These are phyloP conservation scores for Sphyrna mokarran DNA, from an alignment of 2,113 vertebrate species.

Conservation along the genomic window DNA sequence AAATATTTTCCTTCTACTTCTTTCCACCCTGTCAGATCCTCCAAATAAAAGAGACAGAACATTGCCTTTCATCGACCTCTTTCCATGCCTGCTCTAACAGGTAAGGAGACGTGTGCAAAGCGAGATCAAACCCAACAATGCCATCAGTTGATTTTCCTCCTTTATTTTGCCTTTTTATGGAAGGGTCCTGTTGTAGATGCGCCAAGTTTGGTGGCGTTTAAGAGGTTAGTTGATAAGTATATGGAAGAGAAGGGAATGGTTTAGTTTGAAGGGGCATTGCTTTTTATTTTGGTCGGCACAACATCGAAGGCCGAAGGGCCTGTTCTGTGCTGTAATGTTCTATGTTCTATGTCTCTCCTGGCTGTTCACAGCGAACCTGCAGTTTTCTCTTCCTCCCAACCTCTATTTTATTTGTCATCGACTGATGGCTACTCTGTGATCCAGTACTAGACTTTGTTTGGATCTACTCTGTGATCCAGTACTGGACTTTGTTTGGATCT, in stretches of 20 bases:
- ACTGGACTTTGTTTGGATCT: no score
- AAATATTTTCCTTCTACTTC: not conserved
- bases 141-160: not conserved
- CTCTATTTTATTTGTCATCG: not conserved
- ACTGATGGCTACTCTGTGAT: not conserved
- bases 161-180: not conserved
- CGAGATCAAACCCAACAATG: not conserved
- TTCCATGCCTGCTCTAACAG: not conserved
- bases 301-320: no score
- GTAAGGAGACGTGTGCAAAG: no score
- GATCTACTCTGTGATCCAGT: no score
- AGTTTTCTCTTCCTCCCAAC: not conserved
- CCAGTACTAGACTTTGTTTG: not conserved
- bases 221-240: no score
- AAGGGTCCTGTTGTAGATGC: no score
- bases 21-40: not conserved
- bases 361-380: not conserved
- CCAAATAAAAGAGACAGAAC: not conserved
- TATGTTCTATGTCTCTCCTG: no score
- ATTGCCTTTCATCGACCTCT: not conserved
- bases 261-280: no score
- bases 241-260: no score
- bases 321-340: no score
- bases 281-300: no score
- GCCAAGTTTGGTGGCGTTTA: no score